phyloP scores from a whole-genome alignment of 2,113 vertebrate species.

The Pampusana beccarii region DNA sequence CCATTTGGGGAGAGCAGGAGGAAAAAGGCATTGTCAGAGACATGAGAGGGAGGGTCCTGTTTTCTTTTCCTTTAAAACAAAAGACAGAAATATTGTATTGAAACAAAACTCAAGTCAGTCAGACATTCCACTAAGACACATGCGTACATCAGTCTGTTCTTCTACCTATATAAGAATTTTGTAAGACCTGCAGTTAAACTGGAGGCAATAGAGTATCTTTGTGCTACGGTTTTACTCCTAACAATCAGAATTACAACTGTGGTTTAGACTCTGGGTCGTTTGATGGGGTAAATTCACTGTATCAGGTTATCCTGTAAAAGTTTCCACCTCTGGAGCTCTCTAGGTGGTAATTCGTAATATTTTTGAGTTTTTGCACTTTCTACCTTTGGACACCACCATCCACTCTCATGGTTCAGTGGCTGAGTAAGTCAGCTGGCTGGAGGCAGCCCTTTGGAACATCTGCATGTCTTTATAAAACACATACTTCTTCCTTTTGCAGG shows the following conservation, averaged over 20 bases:
- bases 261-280: not conserved
- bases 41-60: not conserved
- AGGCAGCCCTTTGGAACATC: not conserved
- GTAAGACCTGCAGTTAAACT: not conserved
- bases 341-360: not conserved
- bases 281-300: not conserved
- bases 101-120: not conserved
- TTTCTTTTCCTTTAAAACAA: not conserved
- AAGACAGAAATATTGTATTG: not conserved
- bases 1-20: not conserved
- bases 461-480: constrained; percentile 34
- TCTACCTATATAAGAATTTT: not conserved
- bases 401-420: not conserved
- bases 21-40: not conserved
- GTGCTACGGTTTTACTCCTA: not conserved
- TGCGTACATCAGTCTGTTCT: not conserved
- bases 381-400: not conserved
- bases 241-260: not conserved
- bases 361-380: not conserved
- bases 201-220: not conserved
- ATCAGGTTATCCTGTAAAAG: not conserved
- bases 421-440: not conserved
- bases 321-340: not conserved
- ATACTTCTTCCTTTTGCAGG: constrained; percentile 80
- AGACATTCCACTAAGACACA: not conserved